Evolutionary conservation across 2,797 vertebrate genomes (phyloP), one percentile per base, ranked within the genome.

Genomic region (Pangasius sanitwongsei): DNA sequence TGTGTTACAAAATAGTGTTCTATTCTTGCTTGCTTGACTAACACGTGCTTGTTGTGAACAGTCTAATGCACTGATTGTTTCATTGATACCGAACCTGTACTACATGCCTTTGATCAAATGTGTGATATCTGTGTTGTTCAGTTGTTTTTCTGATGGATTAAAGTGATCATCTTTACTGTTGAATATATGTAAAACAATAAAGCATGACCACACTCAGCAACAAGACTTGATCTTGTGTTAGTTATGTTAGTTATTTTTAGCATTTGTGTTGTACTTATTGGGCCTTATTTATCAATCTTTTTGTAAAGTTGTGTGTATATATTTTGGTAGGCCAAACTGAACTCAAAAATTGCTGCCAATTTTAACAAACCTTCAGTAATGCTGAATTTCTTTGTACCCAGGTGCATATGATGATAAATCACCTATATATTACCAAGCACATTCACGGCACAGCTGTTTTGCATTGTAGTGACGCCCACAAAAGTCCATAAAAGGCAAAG

Each of bases 1-100:
- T 50, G 82, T 65, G 61, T 83, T 61, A 18, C 59, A 44, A 61
- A 63, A 44, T 8, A 15, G 7, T 48, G 37, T 65, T 20, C 25
- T 50, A 31, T 50, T 67, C n/a, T 12, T 31, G 44, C 83, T 67
- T 84, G 83, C 83, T 67, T 67, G 83, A 84, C 41, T 84, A 67
- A 67, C 63, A 67, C 16, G 41, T 83, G 81, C 48, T 20, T 83
- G 82, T 20, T 31, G 37, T 83, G 59, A 65, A 65, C 7, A 50
- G 59, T 83, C 25, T 48, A 50, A 67, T 65, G 23, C 61, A 50
- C 61, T 67, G 61, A 84, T 84, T n/a, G 57, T 83, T 8, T 18
- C 80, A 12, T 3, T 8, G 57, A 83, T 83, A 44, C 18, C 57
- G 25, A 44, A 8, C 31, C 6, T 63, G 81, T 63, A 63, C 13